Percentiles rank a stretch among this genome's conserved stretches.
Evolutionary conservation across 2,113 vertebrate genomes (phyloP).

Genomic region (Vicugna pacos): DNA sequence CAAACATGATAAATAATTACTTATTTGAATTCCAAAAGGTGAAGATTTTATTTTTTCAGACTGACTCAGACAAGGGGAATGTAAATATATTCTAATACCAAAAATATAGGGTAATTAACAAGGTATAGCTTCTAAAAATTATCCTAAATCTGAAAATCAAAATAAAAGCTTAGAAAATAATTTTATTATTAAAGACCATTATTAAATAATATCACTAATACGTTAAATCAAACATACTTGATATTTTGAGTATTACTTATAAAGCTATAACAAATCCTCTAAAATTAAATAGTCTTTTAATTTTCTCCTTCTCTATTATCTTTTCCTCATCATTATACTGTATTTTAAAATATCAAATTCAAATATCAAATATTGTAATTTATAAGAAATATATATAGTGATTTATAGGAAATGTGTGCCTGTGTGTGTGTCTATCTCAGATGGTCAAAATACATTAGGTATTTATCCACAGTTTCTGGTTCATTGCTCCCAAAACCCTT

Average conservation of each 20-base stretch:
- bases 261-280: neutral
- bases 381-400: neutral
- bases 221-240: neutral
- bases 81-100: neutral
- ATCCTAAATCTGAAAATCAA: neutral
- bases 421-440: neutral
- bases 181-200: neutral
- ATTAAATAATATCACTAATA: neutral
- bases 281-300: conserved; percentile 13
- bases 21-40: conserved; percentile 6
- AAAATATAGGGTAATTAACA: neutral
- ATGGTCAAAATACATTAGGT: neutral
- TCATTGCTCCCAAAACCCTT: neutral
- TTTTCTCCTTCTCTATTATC: neutral
- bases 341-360: conserved; percentile 5
- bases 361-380: neutral
- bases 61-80: neutral
- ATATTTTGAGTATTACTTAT: neutral
- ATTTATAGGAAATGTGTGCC: neutral
- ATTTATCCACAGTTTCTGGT: neutral
- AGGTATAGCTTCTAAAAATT: neutral
- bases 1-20: conserved; percentile 39
- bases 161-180: neutral
- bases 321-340: neutral
- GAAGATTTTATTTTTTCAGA: neutral